Percentiles rank a stretch among this genome's conserved stretches.
Conservation (phyloP, 2,888 invertebrate genomes). For the Heliconius ismenius region DNA sequence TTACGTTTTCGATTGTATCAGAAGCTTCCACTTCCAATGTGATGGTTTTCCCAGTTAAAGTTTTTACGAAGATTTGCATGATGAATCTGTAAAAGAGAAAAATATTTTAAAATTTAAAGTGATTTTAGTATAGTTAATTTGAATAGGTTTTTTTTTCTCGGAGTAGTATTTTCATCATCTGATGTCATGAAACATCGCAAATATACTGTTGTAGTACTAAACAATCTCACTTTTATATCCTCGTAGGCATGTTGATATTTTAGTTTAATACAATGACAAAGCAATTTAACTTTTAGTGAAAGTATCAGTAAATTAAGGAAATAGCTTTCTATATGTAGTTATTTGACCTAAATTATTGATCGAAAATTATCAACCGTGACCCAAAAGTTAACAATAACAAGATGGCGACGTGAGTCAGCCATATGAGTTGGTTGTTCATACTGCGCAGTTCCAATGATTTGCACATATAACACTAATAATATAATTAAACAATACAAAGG, state of each 20-base stretch:
- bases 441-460: constrained; percentile 1
- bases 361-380: background rate
- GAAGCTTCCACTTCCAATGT: constrained; percentile 76
- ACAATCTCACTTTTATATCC: background rate
- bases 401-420: constrained; percentile 18
- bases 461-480: background rate
- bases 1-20: constrained; percentile 50
- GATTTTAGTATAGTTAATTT: too few relatives aligned
- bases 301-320: background rate
- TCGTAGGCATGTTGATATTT: background rate
- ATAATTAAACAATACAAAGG: background rate
- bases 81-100: constrained; percentile 38
- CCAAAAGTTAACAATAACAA: constrained; percentile 10
- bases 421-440: background rate
- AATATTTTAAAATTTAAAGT: too few relatives aligned
- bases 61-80: constrained; percentile 38
- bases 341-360: background rate
- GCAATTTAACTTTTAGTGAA: background rate
- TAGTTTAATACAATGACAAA: background rate
- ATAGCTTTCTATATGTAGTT: background rate
- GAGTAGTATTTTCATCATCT: background rate
- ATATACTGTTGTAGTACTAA: background rate
- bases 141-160: too few relatives aligned
- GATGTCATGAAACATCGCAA: background rate
- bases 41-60: constrained; percentile 53